Base-by-base conservation (phyloP, 2,888 invertebrate species). In the Trichopoda pennipes region DNA sequence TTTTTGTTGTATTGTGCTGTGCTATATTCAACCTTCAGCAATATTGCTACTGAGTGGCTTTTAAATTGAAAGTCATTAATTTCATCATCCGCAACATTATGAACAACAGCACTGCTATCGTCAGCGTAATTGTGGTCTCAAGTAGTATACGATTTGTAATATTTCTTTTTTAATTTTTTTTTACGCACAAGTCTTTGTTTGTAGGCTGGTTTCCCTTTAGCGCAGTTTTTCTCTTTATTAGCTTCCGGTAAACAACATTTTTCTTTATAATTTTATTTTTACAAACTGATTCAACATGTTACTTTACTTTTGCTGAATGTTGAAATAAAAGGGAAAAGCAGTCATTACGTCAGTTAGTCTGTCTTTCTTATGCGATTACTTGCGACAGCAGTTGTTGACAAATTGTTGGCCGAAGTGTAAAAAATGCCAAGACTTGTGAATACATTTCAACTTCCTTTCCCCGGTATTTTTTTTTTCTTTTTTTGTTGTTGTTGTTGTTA, bases 171-270 rank as follows among this genome's bases (percentile, higher is more conserved):
- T 19, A 63, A 32, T 55, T 55, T 21, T n/a, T n/a, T n/a, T n/a
- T n/a, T n/a, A n/a, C n/a, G n/a, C n/a, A n/a, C n/a, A 16, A 23
- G 6, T 42, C n/a, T 56, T 32, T 56, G 28, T 23, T 73, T 69
- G 61, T 76, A 61, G 68, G 44, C 61, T 47, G 47, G 14, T 38
- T 55, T 63, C 69, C 55, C 19, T 69, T 77, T 55, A 38, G 19
- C 69, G 16, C 69, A 56, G n/a, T 16, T 44, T 14, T 14, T 38
- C 14, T 38, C 55, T 69, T 63, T 68, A 38, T 69, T 44, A 9
- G 28, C 44, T 69, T 61, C 76, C 69, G 69, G 21, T 55, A 47
- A 68, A 68, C 14, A n/a, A 19, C 28, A 12, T 38, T 38, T 38
- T 38, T 38, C 38, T 38, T 38, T 38, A 12, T 38, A 28, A 38